Percentiles rank a stretch among this genome's conserved stretches.
phyloP scores from a whole-genome alignment of 1,140 invertebrate genomes.

The Lordiphosa mommai region DNA sequence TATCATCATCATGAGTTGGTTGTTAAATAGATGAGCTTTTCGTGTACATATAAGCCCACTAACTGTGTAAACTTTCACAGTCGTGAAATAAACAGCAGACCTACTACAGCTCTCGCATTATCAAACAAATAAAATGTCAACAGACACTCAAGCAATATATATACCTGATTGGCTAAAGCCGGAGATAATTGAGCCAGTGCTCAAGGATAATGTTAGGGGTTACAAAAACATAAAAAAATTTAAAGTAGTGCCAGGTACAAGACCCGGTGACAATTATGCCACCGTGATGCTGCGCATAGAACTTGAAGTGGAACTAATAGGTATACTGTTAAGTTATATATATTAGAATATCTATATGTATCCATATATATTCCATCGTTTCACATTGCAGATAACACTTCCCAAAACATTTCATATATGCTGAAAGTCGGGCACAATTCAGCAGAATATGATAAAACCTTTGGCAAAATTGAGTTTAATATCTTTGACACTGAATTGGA shows the following conservation, averaged over 20 bases:
- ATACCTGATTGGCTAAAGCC: slow-evolving; percentile 75
- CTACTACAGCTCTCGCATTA: not conserved
- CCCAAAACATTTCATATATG: slow-evolving; percentile 32
- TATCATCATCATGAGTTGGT: too few relatives aligned
- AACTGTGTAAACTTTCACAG: too few relatives aligned
- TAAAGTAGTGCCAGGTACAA: slow-evolving; percentile 22
- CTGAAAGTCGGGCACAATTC: slow-evolving; percentile 33
- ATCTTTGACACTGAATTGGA: slow-evolving; percentile 37
- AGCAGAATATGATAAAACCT: slow-evolving; percentile 16
- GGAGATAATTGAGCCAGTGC: slow-evolving; percentile 71
- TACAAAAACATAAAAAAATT: slow-evolving; percentile 48
- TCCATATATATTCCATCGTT: too few relatives aligned
- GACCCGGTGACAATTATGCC: slow-evolving; percentile 51
- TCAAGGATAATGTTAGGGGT: slow-evolving; percentile 58
- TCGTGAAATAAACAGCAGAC: too few relatives aligned
- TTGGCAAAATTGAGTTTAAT: slow-evolving; percentile 18
- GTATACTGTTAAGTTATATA: not conserved
- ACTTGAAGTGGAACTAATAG: slow-evolving; percentile 31
- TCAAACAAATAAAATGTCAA: slow-evolving; percentile 13
- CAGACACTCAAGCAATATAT: not conserved
- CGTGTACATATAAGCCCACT: too few relatives aligned
- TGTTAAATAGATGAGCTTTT: too few relatives aligned
- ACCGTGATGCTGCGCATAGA: slow-evolving; percentile 42
- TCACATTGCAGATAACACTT: slow-evolving; percentile 21
- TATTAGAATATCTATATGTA: too few relatives aligned